phyloP scores from a whole-genome alignment of 2,888 invertebrate species.

The Listrodromus nycthemerus region DNA sequence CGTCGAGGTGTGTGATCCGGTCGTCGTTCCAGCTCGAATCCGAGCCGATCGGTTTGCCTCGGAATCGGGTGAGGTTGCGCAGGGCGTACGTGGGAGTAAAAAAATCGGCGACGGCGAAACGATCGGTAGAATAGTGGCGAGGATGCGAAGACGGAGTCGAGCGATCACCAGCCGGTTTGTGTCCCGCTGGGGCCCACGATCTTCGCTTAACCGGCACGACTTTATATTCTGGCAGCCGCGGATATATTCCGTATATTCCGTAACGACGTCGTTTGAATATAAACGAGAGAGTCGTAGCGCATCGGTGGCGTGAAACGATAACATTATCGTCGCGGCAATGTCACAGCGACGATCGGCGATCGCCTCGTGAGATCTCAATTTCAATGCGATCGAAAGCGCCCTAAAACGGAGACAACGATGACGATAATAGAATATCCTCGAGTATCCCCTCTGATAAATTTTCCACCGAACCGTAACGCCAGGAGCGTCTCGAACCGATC shows the following conservation, averaged over 20 bases:
- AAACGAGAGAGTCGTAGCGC: conserved; percentile 40
- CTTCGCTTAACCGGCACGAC: neutral
- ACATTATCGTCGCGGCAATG: conserved; percentile 42
- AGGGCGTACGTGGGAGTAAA: conserved; percentile 58
- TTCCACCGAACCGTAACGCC: neutral
- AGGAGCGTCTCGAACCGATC: neutral
- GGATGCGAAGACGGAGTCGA: conserved; percentile 54
- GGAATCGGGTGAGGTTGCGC: conserved; percentile 8
- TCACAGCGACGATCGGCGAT: neutral
- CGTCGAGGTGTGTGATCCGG: conserved; percentile 12
- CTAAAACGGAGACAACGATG: neutral
- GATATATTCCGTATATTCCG: conserved; percentile 12
- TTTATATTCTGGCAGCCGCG: neutral
- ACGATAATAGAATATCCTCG: neutral
- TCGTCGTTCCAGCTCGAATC: no score
- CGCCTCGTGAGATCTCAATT: conserved; percentile 59
- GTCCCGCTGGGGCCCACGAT: conserved; percentile 18
- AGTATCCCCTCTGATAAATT: neutral
- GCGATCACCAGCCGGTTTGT: conserved; percentile 64
- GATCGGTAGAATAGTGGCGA: conserved; percentile 48
- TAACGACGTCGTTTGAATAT: conserved; percentile 58
- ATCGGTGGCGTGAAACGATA: conserved; percentile 52
- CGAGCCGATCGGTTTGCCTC: conserved; percentile 32
- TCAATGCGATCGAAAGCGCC: conserved; percentile 36
- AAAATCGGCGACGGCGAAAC: conserved; percentile 50